phyloP scores from a whole-genome alignment of 2,888 invertebrate species.

The Chymomyza caudatula region DNA sequence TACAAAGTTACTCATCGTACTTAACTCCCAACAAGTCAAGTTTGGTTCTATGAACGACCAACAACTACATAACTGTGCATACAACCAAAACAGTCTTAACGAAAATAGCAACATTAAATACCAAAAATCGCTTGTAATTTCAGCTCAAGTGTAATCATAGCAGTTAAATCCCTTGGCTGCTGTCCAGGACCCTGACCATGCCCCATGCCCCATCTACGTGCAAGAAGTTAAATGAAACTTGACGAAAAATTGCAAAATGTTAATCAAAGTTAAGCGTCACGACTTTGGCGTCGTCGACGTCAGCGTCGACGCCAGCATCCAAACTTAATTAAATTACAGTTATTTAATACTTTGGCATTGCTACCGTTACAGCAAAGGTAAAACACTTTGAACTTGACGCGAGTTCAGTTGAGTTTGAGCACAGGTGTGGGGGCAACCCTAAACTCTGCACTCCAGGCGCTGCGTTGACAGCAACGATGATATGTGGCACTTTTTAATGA shows the following conservation, averaged over 20 bases:
- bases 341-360: slow-evolving; percentile 67
- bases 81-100: background rate
- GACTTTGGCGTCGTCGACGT: slow-evolving; percentile 6
- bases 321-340: slow-evolving; percentile 72
- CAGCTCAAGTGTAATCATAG: slow-evolving; percentile 54
- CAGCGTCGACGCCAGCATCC: slow-evolving; percentile 19
- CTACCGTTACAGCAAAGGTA: slow-evolving; percentile 37
- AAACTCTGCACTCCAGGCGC: background rate
- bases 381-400: background rate
- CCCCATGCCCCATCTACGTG: slow-evolving; percentile 14
- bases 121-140: background rate
- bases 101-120: background rate
- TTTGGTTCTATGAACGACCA: background rate
- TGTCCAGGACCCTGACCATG: background rate
- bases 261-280: slow-evolving; percentile 69
- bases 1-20: too few relatives aligned
- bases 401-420: background rate
- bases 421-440: background rate
- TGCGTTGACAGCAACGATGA: background rate
- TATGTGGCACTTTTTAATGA: slow-evolving; percentile 41
- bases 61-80: background rate
- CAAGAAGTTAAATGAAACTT: slow-evolving; percentile 38
- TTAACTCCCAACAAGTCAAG: background rate
- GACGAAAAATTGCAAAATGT: slow-evolving; percentile 69
- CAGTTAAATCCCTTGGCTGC: background rate